Evolutionary conservation across 2,113 vertebrate genomes (phyloP), one percentile per base, ranked within the genome.

Genomic region (Passer montanus): DNA sequence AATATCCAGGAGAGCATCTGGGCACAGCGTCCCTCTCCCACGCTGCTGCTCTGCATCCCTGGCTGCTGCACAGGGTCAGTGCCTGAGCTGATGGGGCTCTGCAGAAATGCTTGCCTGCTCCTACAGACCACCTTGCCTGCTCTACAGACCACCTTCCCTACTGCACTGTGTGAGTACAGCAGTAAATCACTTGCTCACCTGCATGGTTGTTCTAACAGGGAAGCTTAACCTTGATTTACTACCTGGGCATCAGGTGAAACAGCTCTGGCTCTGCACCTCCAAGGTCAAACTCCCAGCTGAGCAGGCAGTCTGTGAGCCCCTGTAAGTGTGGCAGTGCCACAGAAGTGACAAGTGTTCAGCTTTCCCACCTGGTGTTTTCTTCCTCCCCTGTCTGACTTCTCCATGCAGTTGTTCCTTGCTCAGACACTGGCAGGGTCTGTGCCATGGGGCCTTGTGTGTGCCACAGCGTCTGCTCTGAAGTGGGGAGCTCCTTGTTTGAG

Each of bases 381-480:
- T 50, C 43, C 13, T 81, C 15, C 19, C 15, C 39, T 76, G 62
- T 31, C 70, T 63, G 62, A 27, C 17, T 37, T 82, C 20, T 75
- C 39, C 17, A 1, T 4, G n/a, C 4, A 16, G 3, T 47, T 1
- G 4, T 47, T 87, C 78, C 55, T 66, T 35, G 22, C 26, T 16
- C 2, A 3, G 44, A 3, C 0, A 1, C 46, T 60, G 55, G 30
- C 66, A 8, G 33, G 49, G 33, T 2, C 0, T 35, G 68, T 60
- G 35, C 64, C 0, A 0, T 9, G 27, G 31, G 46, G 41, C 37
- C 28, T 28, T 27, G 30, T n/a, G 69, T 50, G 43, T 0, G 0
- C n/a, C 31, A 14, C 0, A 1, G 31, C 0, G 0, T 33, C 43
- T 55, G 52, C 31, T 31, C 20, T 10, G n/a, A 18, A 30, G 26